These are phyloP conservation scores for Scelioninae gen. 2 DNA, from an alignment of 2,888 invertebrate genomes.

Conservation along the genomic window DNA sequence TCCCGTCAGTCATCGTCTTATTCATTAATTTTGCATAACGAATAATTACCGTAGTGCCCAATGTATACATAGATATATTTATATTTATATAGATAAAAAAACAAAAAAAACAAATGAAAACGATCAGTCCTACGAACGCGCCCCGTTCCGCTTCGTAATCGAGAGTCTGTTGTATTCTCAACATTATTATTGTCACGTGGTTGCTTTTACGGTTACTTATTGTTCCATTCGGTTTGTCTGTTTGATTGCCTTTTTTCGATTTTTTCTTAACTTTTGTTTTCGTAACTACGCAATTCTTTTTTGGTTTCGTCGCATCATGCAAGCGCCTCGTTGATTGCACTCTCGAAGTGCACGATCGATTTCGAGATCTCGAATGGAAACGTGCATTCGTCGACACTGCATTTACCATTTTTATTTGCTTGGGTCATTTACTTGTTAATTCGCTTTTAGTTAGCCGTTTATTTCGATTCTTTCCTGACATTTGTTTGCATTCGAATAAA, in stretches of 20 bases:
- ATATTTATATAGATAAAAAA: conserved; percentile 56
- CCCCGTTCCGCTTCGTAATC: conserved; percentile 58
- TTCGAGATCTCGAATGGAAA: conserved; percentile 42
- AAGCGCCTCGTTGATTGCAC: conserved; percentile 35
- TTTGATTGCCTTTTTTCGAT: background rate
- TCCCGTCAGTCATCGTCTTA: conserved; percentile 51
- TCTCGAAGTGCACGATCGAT: conserved; percentile 50
- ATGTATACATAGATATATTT: conserved; percentile 53
- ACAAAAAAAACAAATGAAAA: conserved; percentile 31
- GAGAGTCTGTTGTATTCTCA: conserved; percentile 61
- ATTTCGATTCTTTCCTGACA: too few species aligned
- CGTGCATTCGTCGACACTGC: too few species aligned
- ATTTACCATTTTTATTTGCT: too few species aligned
- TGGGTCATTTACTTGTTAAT: too few species aligned
- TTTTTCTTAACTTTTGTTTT: conserved; percentile 9
- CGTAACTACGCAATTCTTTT: conserved; percentile 11
- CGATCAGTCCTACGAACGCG: conserved; percentile 63
- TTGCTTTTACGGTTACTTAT: conserved; percentile 55
- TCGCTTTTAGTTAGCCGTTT: too few species aligned
- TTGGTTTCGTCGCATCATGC: background rate
- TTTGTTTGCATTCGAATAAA: too few species aligned
- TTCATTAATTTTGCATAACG: conserved; percentile 59
- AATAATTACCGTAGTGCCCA: conserved; percentile 56
- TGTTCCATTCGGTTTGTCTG: conserved; percentile 19
- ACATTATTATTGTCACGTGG: conserved; percentile 64